phyloP scores from a whole-genome alignment of 2,797 vertebrate species.

The Limnodromus scolopaceus region DNA sequence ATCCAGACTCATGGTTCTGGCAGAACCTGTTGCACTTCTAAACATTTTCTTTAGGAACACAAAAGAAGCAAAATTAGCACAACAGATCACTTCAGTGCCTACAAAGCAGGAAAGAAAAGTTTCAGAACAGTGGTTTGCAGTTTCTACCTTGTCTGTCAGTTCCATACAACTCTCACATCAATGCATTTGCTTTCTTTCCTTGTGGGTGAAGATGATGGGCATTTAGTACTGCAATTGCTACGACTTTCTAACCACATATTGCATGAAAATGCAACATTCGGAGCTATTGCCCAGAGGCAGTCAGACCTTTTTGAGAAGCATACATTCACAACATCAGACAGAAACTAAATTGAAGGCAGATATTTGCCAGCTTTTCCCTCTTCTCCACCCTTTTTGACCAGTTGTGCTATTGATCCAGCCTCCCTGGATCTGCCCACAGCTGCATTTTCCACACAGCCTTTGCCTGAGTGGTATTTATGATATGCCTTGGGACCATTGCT shows the following conservation, averaged over 20 bases:
- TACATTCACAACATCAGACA: background rate
- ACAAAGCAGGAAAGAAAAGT: background rate
- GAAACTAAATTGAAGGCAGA: background rate
- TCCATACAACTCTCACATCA: background rate
- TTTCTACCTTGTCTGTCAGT: background rate
- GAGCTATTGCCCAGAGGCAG: background rate
- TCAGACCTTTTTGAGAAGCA: background rate
- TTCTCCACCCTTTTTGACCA: background rate
- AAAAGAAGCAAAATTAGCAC: background rate
- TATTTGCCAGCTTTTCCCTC: constrained; percentile 15
- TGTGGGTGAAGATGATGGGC: background rate
- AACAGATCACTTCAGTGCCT: background rate
- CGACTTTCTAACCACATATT: background rate
- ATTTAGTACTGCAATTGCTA: background rate
- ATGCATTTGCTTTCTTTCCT: background rate
- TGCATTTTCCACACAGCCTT: background rate
- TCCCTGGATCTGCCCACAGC: constrained; percentile 10
- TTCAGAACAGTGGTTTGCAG: background rate
- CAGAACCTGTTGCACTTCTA: background rate
- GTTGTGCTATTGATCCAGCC: background rate
- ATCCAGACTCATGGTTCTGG: background rate
- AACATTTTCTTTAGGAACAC: background rate
- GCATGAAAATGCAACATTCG: background rate
- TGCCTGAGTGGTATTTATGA: background rate
- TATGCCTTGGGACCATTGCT: background rate